Percentiles rank a stretch among this genome's conserved stretches.
Evolutionary conservation across 2,113 vertebrate genomes (phyloP).

Genomic region (Emydura subglobosa): DNA sequence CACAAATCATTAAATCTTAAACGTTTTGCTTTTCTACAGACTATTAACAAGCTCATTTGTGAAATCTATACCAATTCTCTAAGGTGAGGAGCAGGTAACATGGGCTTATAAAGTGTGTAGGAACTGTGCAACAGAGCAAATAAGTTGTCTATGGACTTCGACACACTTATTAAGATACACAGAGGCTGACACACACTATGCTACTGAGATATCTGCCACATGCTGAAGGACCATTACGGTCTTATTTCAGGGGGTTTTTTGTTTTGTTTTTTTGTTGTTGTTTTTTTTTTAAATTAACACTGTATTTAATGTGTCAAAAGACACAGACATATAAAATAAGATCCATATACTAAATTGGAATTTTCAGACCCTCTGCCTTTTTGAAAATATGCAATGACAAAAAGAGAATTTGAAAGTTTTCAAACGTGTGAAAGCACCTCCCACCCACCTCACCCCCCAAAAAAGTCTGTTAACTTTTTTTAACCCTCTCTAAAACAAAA

Average conservation of each 20-base stretch:
- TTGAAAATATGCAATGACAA: background rate
- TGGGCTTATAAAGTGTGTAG: background rate
- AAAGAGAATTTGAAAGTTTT: background rate
- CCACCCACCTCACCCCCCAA: background rate
- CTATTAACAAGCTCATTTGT: background rate
- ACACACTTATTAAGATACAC: background rate
- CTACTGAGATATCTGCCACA: background rate
- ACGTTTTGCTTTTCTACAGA: background rate
- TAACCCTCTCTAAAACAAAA: background rate
- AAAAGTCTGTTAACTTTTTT: background rate
- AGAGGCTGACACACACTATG: background rate
- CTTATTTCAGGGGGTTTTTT: background rate
- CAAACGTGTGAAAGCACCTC: background rate
- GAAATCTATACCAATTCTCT: background rate
- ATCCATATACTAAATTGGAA: background rate
- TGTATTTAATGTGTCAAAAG: background rate
- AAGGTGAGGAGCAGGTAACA: background rate
- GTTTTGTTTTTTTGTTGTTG: no score
- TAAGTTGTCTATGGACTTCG: background rate
- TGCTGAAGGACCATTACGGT: background rate
- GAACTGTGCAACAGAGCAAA: background rate
- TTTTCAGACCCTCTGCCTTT: background rate
- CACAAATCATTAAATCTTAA: background rate
- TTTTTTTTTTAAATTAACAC: background rate
- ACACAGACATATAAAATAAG: background rate